These are phyloP conservation scores for Chalcosyrphus nemorum DNA, from an alignment of 2,888 invertebrate genomes.

Conservation along the genomic window DNA sequence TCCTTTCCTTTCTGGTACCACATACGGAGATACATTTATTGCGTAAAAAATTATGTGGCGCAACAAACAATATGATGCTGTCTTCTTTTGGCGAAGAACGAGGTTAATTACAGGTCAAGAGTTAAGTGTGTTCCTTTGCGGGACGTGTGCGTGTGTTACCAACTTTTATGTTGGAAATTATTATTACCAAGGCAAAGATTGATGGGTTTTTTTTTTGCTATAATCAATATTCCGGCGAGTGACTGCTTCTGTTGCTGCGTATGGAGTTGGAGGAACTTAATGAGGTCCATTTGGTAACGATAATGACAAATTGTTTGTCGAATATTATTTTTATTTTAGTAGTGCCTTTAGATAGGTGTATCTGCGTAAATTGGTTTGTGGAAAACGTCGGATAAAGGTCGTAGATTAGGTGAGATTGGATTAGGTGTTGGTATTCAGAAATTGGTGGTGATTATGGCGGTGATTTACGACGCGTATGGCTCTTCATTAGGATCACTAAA, in stretches of 20 bases:
- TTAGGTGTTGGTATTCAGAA: background rate
- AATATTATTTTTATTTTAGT: background rate
- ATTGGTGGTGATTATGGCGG: background rate
- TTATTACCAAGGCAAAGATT: conserved; percentile 34
- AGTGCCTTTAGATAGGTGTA: background rate
- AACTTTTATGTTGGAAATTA: conserved; percentile 28
- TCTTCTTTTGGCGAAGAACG: background rate
- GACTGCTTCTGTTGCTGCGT: background rate
- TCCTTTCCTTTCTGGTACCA: no score
- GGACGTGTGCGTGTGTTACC: background rate
- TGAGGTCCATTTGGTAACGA: conserved; percentile 39
- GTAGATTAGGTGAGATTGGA: background rate
- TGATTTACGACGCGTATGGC: background rate
- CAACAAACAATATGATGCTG: conserved; percentile 14
- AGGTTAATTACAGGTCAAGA: conserved; percentile 40
- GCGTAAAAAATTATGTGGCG: conserved; percentile 14
- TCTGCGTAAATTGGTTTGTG: background rate
- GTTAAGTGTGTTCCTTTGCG: background rate
- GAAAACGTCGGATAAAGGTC: background rate
- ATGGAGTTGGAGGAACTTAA: conserved; percentile 9
- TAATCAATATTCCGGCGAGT: conserved; percentile 7
- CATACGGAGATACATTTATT: background rate
- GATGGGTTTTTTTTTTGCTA: conserved; percentile 3
- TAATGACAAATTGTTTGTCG: conserved; percentile 33
- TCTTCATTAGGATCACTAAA: background rate